Conservation (phyloP, 2,797 vertebrate species). For the Prunella strophiata region DNA sequence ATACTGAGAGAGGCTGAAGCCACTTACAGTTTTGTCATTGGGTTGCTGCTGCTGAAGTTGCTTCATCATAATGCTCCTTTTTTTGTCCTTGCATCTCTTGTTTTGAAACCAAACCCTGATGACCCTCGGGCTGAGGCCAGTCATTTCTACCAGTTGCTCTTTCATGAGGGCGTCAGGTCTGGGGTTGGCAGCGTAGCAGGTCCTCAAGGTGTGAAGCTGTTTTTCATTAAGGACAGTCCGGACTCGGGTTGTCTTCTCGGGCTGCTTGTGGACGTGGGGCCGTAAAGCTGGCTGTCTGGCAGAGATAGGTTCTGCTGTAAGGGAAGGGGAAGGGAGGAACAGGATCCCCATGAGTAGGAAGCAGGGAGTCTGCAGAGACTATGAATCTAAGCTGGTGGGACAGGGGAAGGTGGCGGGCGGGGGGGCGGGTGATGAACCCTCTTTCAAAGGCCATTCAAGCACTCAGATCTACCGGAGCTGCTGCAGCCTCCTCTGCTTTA, state of each 20-base stretch:
- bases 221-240: constrained; percentile 94
- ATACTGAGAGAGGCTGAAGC: neutral
- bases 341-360: constrained; percentile 53
- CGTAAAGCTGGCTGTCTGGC: constrained; percentile 89
- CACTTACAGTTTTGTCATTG: constrained; percentile 93
- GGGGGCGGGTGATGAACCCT: neutral
- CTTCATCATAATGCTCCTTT: constrained; percentile 92
- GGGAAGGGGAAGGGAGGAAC: constrained; percentile 43
- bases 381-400: constrained; percentile 11
- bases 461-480: neutral
- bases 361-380: neutral
- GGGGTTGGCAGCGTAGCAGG: constrained; percentile 95
- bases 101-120: constrained; percentile 97
- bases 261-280: constrained; percentile 93
- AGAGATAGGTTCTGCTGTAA: constrained; percentile 92
- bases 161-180: constrained; percentile 94
- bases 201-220: constrained; percentile 93
- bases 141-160: constrained; percentile 96
- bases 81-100: constrained; percentile 95
- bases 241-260: constrained; percentile 93
- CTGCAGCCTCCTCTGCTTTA: constrained; percentile 12
- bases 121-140: constrained; percentile 90
- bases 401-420: neutral
- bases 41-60: constrained; percentile 93
- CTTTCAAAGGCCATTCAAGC: constrained; percentile 12